Conservation (phyloP, 2,888 invertebrate species). For the Pogonocherus hispidulus region DNA sequence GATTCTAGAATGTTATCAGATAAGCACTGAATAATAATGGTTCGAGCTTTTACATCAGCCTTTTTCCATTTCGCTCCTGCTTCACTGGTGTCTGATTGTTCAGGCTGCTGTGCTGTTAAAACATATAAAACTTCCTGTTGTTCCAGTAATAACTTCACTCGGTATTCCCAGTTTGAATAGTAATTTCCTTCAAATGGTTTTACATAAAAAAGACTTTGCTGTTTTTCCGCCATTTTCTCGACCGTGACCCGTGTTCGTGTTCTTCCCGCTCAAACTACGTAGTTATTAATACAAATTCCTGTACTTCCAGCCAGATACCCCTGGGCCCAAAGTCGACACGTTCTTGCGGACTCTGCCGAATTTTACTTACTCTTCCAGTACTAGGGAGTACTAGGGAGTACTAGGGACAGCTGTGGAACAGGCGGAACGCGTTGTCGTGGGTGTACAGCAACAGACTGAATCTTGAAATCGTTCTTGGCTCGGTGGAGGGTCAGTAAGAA, state of each 20-base stretch:
- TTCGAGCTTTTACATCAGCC: slow-evolving; percentile 35
- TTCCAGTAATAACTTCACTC: slow-evolving; percentile 24
- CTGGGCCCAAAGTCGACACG: no score
- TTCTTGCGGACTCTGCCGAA: no score
- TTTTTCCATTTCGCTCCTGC: slow-evolving; percentile 27
- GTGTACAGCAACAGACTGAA: no score
- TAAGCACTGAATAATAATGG: slow-evolving; percentile 35
- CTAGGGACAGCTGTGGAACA: no score
- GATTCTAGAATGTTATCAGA: slow-evolving; percentile 39
- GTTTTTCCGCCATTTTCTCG: slow-evolving; percentile 13
- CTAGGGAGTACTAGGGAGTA: no score
- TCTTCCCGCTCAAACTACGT: no score
- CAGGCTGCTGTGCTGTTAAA: slow-evolving; percentile 4
- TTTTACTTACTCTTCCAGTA: no score
- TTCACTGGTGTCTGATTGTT: not conserved
- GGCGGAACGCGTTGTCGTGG: no score
- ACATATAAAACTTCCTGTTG: slow-evolving; percentile 8
- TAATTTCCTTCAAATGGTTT: slow-evolving; percentile 26
- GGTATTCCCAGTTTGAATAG: slow-evolving; percentile 34
- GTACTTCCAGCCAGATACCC: no score
- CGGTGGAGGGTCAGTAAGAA: no score
- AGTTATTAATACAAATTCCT: no score
- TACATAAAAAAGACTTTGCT: not conserved
- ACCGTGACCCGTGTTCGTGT: not conserved
- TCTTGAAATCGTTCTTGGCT: no score